A percentile compares a stretch with the other conserved stretches of the same genome.
These are phyloP conservation scores for Sclerurus mexicanus DNA, from an alignment of 2,113 vertebrate genomes.

Conservation along the genomic window DNA sequence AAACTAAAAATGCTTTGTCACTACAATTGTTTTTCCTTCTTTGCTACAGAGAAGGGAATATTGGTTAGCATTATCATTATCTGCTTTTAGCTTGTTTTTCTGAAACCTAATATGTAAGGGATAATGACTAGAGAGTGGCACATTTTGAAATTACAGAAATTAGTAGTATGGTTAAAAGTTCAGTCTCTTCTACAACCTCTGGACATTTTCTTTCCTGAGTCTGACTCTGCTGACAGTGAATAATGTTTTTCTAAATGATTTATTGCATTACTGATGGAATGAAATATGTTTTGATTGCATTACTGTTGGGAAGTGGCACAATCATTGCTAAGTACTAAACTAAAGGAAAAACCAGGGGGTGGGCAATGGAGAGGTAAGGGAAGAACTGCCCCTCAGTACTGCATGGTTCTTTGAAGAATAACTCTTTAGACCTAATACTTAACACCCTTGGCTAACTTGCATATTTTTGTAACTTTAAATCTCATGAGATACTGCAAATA, in stretches of 20 bases:
- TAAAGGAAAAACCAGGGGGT: not conserved
- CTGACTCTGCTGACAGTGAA: slow-evolving; percentile 2
- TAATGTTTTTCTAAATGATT: slow-evolving; percentile 9
- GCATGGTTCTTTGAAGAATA: not conserved
- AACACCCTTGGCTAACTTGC: accelerated
- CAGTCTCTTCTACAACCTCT: not conserved
- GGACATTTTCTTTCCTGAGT: not conserved
- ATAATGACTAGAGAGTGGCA: not conserved
- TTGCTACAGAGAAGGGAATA: not conserved
- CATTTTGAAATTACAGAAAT: not conserved
- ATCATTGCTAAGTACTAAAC: not conserved
- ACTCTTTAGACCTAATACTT: not conserved
- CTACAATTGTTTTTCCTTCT: not conserved
- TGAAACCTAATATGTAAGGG: not conserved
- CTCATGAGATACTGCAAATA: not conserved
- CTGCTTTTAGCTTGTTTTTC: not conserved
- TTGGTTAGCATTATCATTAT: not conserved
- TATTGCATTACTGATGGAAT: not conserved
- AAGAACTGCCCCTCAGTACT: not conserved
- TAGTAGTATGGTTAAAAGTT: not conserved
- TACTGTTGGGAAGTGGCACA: not conserved
- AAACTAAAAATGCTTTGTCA: not conserved
- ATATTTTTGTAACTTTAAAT: not conserved
- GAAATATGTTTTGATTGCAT: not conserved
- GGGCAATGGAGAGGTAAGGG: not conserved